Evolutionary conservation across 35 echinoderm and acorn worm species (phyloP).

Genomic region (Patiria miniata): DNA sequence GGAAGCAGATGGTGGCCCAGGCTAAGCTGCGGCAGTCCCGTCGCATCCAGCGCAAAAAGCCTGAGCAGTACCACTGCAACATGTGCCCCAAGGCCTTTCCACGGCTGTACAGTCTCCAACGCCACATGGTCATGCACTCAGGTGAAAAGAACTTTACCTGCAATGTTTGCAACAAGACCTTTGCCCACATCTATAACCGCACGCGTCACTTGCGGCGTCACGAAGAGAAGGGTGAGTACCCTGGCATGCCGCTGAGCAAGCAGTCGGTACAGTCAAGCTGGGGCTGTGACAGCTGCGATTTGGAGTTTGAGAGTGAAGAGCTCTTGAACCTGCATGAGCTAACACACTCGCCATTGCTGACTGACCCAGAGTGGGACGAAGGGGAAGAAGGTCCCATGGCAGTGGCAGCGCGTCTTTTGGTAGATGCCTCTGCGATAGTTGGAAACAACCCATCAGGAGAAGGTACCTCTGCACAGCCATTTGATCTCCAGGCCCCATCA

Average conservation of each 20-base stretch:
- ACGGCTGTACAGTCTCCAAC: constrained; percentile 80
- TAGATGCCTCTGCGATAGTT: constrained; percentile 2
- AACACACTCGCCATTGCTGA: constrained; percentile 34
- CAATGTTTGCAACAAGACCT: constrained; percentile 84
- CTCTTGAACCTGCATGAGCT: constrained; percentile 56
- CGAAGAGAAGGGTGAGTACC: constrained; percentile 75
- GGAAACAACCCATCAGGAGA: not conserved
- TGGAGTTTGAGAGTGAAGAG: constrained; percentile 69
- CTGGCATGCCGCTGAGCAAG: constrained; percentile 43
- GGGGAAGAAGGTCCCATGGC: constrained; percentile 43
- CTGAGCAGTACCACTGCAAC: constrained; percentile 60
- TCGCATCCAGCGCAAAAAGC: constrained; percentile 49
- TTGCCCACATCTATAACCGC: constrained; percentile 88
- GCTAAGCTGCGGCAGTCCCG: constrained; percentile 56
- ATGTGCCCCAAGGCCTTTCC: constrained; percentile 82
- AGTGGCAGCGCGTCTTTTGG: not conserved
- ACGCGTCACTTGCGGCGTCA: constrained; percentile 81
- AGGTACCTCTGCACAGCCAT: not conserved
- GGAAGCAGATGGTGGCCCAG: constrained; percentile 46
- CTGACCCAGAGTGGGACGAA: constrained; percentile 49
- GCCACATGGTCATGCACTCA: constrained; percentile 85
- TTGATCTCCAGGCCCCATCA: not conserved
- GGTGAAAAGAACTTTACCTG: constrained; percentile 95
- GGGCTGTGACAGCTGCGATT: constrained; percentile 68
- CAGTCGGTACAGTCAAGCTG: constrained; percentile 30